Base-by-base conservation (phyloP, 1,140 invertebrate species). In the Mya arenaria region DNA sequence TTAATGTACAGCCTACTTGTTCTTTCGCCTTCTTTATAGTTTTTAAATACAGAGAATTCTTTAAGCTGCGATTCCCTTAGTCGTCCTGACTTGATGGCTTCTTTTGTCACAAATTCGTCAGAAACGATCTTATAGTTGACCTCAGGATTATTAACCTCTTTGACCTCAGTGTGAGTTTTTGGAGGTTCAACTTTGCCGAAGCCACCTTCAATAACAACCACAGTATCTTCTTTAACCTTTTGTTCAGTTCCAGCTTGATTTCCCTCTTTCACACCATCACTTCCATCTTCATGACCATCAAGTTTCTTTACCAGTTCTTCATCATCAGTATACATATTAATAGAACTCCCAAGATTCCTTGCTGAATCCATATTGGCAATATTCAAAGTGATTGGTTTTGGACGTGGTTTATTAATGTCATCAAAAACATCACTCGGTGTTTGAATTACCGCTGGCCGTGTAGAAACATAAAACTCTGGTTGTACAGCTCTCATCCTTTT, bases 1-100 rank as follows among this genome's bases (percentile, higher is more conserved):
- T 99, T 99, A 41, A 99, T 96, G 89, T 99, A 99, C 10, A 99
- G 92, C 69, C 92, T 85, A 78, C 97, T 95, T 10, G 96, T 96
- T 19, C 96, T 96, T 56, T 95, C 94, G 19, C 98, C 97, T 34
- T 95, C 91, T 85, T 96, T 94, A 93, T 98, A 99, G 89, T 97
- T 97, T 91, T 96, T 97, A 86, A 97, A 98, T 23, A 97, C 95
- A 56, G 96, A 94, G 68, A 97, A 92, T 13, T 96, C 91, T 89
- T 95, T 95, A 91, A 97, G 95, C 92, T 98, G 96, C 23, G 65
- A 55, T 39, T 74, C n/a, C 41, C 69, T 63, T 55, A 87, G 74
- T 55, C 84, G 66, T 23, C 81, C 82, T 34, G 73, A 58, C 28
- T 44, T 56, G 25, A 87, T 44, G 15, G 83, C 52, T 65, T 79